These are phyloP conservation scores for Phengaris arion DNA, from an alignment of 2,888 invertebrate genomes.

Conservation along the genomic window DNA sequence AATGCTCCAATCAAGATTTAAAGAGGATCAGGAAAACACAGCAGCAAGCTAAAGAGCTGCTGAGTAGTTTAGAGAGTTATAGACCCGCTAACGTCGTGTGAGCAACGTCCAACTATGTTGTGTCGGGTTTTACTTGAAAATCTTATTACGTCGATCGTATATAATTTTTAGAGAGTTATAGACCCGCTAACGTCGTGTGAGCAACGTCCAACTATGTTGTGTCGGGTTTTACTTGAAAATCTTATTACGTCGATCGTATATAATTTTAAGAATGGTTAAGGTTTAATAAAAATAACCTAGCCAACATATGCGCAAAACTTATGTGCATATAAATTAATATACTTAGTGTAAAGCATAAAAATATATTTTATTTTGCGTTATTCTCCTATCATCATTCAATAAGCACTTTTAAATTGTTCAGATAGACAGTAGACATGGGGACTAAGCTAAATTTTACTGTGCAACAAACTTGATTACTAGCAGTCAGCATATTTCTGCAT, in stretches of 20 bases:
- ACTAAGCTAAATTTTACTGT: too few relatives aligned
- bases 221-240: conserved; percentile 27
- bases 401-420: not conserved
- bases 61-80: conserved; percentile 20
- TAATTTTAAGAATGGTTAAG: conserved; percentile 6
- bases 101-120: not conserved
- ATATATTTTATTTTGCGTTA: conserved; percentile 4
- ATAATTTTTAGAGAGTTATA: not conserved
- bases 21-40: conserved; percentile 60
- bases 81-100: not conserved
- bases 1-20: conserved; percentile 46
- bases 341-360: conserved; percentile 67
- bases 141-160: conserved; percentile 33
- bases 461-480: too few relatives aligned
- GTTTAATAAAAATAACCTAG: conserved; percentile 31
- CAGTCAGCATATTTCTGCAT: too few relatives aligned
- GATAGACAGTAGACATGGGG: too few relatives aligned
- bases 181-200: not conserved
- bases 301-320: conserved; percentile 61
- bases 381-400: not conserved
- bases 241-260: conserved; percentile 33
- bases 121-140: conserved; percentile 27
- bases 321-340: conserved; percentile 63
- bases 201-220: not conserved
- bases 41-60: conserved; percentile 40